Percentiles rank a stretch among this genome's conserved stretches.
These are phyloP conservation scores for Agrotis ipsilon DNA, from an alignment of 2,888 invertebrate species.

Conservation along the genomic window DNA sequence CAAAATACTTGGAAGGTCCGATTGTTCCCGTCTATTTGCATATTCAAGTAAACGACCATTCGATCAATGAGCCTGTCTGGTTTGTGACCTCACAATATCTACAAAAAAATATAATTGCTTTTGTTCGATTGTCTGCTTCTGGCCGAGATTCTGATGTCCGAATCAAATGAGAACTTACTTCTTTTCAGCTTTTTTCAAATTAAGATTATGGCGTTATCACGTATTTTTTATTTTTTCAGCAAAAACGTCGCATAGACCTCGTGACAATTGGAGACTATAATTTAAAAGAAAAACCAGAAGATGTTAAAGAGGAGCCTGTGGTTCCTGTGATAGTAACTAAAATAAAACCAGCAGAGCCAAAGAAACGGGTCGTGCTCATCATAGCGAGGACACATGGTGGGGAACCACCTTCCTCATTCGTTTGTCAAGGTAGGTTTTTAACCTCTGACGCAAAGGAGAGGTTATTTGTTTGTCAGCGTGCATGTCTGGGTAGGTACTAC, in stretches of 20 bases:
- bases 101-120: not conserved
- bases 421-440: slow-evolving; percentile 94
- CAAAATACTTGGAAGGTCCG: too few species aligned
- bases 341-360: slow-evolving; percentile 86
- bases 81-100: not conserved
- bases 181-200: not conserved
- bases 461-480: too few species aligned
- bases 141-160: too few species aligned
- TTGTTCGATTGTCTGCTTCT: too few species aligned
- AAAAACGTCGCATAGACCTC: slow-evolving; percentile 97
- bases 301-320: slow-evolving; percentile 75
- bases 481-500: too few species aligned
- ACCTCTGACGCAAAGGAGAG: too few species aligned
- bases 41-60: too few species aligned
- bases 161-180: not conserved
- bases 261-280: slow-evolving; percentile 94
- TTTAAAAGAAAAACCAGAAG: slow-evolving; percentile 76
- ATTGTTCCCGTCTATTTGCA: too few species aligned
- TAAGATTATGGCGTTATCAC: too few species aligned
- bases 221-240: slow-evolving; percentile 89
- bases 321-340: slow-evolving; percentile 68
- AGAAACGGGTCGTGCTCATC: slow-evolving; percentile 94
- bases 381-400: slow-evolving; percentile 98
- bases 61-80: too few species aligned
- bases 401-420: slow-evolving; percentile 98